Conservation (phyloP, 2,797 vertebrate genomes). For the Sphaeramia orbicularis region DNA sequence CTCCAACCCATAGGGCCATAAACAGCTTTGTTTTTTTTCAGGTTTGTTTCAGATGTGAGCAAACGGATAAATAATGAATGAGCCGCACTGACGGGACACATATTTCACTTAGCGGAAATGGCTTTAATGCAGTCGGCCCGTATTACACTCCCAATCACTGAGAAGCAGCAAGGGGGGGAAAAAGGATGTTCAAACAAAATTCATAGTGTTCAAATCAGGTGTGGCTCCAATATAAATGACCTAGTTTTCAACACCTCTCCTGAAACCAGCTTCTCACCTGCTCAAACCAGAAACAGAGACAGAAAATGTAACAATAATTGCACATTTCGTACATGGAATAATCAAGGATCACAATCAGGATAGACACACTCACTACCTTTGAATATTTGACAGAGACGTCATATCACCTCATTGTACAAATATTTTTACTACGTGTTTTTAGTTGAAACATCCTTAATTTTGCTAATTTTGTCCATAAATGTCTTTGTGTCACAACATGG, state of each 20-base stretch:
- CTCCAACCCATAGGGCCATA: constrained; percentile 73
- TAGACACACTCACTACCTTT: no score
- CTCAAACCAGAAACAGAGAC: not conserved
- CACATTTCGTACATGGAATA: no score
- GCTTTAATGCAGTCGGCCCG: constrained; percentile 80
- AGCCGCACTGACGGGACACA: constrained; percentile 81
- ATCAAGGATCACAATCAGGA: no score
- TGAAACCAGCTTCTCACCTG: constrained; percentile 43
- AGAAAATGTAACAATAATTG: no score
- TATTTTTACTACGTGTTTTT: no score
- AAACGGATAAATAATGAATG: constrained; percentile 86
- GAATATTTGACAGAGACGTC: no score
- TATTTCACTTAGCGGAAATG: constrained; percentile 84
- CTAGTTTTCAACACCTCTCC: constrained; percentile 66
- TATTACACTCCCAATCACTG: constrained; percentile 76
- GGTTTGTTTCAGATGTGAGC: constrained; percentile 83
- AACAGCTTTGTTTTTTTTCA: constrained; percentile 76
- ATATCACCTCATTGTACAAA: no score
- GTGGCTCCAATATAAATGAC: constrained; percentile 66
- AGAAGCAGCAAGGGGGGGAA: constrained; percentile 50
- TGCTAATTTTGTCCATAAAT: no score
- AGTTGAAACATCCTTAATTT: no score
- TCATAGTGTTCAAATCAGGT: constrained; percentile 69
- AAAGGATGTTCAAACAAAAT: constrained; percentile 67
- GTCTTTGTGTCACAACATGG: no score